phyloP scores from a whole-genome alignment of 2,888 invertebrate species.

The Chaitophorus viminalis region DNA sequence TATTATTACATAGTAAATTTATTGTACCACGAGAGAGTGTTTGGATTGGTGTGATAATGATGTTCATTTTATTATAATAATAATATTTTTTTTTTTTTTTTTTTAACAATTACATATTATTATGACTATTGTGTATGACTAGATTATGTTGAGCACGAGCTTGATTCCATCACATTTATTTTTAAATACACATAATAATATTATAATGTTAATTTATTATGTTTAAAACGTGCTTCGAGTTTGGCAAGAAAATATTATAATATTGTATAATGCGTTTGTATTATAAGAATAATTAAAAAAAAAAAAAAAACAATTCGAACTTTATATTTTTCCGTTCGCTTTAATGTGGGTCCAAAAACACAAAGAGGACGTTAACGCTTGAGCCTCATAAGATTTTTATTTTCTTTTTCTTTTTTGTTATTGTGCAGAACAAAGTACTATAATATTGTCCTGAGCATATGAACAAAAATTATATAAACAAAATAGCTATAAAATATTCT shows the following conservation, averaged over 20 bases:
- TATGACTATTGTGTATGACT: not conserved
- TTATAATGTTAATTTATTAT: not conserved
- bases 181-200: not conserved
- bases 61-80: not conserved
- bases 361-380: constrained; percentile 58
- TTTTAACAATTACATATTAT: not conserved
- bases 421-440: constrained; percentile 8
- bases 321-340: constrained; percentile 50
- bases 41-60: not conserved
- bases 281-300: not conserved
- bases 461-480: constrained; percentile 22
- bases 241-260: constrained; percentile 14
- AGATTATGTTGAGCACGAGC: not conserved
- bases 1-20: not conserved
- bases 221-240: constrained; percentile 10
- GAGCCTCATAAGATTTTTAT: constrained; percentile 47
- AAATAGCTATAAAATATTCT: constrained; percentile 44
- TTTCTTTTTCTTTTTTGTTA: no score
- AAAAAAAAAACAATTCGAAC: constrained; percentile 28
- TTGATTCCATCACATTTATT: constrained; percentile 1
- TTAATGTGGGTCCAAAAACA: constrained; percentile 59
- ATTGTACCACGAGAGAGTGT: not conserved
- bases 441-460: constrained; percentile 23
- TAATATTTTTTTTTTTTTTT: no score
- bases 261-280: constrained; percentile 38